Percentiles rank a stretch among this genome's conserved stretches.
These are phyloP conservation scores for Omphaloscelis lunosa DNA, from an alignment of 2,888 invertebrate genomes.

Conservation along the genomic window DNA sequence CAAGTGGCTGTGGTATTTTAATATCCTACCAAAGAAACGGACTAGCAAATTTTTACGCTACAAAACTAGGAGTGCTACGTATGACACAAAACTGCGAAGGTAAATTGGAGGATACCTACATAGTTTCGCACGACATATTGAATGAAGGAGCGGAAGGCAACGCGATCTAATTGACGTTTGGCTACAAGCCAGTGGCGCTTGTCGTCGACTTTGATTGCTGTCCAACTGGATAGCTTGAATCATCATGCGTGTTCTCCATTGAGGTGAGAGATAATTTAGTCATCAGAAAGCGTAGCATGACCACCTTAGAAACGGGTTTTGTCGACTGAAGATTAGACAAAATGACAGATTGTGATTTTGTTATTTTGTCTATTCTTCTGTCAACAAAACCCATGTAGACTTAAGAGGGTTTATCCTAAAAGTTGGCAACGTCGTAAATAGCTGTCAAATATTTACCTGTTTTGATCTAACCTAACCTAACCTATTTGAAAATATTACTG, in stretches of 20 bases:
- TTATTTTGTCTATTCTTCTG: too few relatives aligned
- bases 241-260: slow-evolving; percentile 13
- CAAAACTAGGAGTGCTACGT: background rate
- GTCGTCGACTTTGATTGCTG: slow-evolving; percentile 36
- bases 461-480: too few relatives aligned
- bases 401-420: too few relatives aligned
- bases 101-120: background rate
- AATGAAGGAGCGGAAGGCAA: slow-evolving; percentile 15
- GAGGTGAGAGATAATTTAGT: slow-evolving; percentile 11
- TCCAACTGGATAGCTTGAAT: slow-evolving; percentile 20
- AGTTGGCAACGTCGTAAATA: too few relatives aligned
- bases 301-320: too few relatives aligned
- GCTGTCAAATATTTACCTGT: too few relatives aligned
- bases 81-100: background rate
- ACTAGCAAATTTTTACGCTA: background rate
- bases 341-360: too few relatives aligned
- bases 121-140: slow-evolving; percentile 25
- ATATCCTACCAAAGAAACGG: background rate
- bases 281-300: background rate
- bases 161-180: slow-evolving; percentile 63
- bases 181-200: slow-evolving; percentile 58
- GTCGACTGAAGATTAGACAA: too few relatives aligned
- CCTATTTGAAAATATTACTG: too few relatives aligned
- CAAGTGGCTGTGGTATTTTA: background rate
- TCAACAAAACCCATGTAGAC: too few relatives aligned